Percentiles rank a stretch among this genome's conserved stretches.
phyloP scores from a whole-genome alignment of 2,113 vertebrate genomes.

The Pelmatolapia mariae region DNA sequence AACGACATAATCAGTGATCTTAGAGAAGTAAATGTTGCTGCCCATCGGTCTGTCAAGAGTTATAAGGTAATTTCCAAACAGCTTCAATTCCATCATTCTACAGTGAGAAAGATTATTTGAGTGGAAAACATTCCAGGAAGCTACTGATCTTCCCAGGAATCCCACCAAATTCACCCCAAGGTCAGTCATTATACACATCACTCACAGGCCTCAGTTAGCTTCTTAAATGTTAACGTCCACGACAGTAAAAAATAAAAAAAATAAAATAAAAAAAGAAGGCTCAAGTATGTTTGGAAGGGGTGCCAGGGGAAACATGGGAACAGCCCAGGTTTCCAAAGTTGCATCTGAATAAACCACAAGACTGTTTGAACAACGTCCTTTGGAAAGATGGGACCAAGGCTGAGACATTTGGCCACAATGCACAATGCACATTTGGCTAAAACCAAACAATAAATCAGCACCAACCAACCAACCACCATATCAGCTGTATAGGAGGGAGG shows the following conservation, averaged over 20 bases:
- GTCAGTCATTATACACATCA: not conserved
- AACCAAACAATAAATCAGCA: not conserved
- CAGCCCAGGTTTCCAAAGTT: accelerated
- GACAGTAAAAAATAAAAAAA: not conserved
- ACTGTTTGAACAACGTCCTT: not conserved
- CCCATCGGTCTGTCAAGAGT: not conserved
- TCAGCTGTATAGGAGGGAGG: not conserved
- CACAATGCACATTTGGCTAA: not conserved
- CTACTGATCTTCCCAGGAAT: not conserved
- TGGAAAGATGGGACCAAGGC: not conserved
- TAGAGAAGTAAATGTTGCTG: not conserved
- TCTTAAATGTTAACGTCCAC: accelerated
- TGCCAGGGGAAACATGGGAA: not conserved
- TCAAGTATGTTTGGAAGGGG: not conserved
- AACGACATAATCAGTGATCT: not conserved
- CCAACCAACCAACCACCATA: not conserved
- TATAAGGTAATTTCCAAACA: not conserved
- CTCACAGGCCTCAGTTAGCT: not conserved
- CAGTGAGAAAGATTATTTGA: not conserved
- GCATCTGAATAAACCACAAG: not conserved
- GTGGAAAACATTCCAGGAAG: not conserved
- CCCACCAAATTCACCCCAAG: not conserved
- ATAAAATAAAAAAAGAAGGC: accelerated
- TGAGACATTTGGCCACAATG: not conserved
- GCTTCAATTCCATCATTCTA: not conserved